Conservation (phyloP, 2,797 vertebrate genomes). For the Pachyuromys duprasi region DNA sequence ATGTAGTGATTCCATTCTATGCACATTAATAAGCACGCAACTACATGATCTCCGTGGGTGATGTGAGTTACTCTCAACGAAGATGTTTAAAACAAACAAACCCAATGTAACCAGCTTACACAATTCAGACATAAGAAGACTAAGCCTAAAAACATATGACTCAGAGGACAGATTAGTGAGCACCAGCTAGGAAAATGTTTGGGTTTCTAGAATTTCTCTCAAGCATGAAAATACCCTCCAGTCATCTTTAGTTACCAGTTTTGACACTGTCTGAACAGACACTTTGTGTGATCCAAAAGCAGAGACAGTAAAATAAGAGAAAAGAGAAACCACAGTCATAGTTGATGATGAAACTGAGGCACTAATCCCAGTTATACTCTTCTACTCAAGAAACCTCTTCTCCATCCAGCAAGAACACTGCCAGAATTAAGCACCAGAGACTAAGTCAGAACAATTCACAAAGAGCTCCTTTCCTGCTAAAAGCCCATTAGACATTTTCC, state of each 20-base stretch:
- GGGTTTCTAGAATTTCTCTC: not conserved
- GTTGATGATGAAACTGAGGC: not conserved
- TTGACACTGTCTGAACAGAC: not conserved
- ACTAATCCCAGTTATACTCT: not conserved
- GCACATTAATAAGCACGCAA: not conserved
- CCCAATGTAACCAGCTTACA: not conserved
- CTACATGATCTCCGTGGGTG: constrained; percentile 8
- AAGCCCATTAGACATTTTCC: not conserved
- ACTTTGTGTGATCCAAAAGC: not conserved
- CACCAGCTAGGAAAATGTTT: not conserved
- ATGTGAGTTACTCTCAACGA: constrained; percentile 7
- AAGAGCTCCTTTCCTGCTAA: constrained; percentile 1
- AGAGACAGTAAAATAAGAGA: not conserved
- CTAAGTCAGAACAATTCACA: not conserved
- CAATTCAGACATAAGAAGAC: not conserved
- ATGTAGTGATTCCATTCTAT: not conserved
- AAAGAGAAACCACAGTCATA: not conserved
- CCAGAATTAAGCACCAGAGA: not conserved
- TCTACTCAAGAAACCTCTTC: not conserved
- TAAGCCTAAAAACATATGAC: constrained; percentile 13
- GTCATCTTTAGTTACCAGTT: not conserved
- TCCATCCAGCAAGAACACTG: not conserved
- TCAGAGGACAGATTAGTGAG: constrained; percentile 24
- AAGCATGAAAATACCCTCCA: constrained; percentile 2
- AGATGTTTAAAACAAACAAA: constrained; percentile 59